phyloP scores from a whole-genome alignment of 2,797 vertebrate genomes.

The Bovichtus variegatus region DNA sequence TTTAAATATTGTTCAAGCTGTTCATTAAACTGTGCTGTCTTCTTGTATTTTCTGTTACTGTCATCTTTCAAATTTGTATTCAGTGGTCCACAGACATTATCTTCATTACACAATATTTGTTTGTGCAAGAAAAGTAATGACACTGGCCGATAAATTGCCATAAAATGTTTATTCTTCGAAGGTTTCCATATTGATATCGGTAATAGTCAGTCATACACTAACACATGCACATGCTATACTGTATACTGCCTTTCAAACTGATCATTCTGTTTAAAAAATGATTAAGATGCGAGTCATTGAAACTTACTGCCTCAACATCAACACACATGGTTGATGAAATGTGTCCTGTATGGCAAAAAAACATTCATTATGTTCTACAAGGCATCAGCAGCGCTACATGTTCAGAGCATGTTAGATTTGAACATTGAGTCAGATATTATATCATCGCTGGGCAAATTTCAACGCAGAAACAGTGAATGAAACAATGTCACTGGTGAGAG shows the following conservation, averaged over 20 bases:
- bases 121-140: not conserved
- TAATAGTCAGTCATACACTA: not conserved
- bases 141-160: not conserved
- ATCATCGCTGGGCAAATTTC: not conserved
- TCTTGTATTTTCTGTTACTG: not conserved
- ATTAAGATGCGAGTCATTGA: slow-evolving; percentile 28
- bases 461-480: not conserved
- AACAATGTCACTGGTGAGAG: not conserved
- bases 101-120: not conserved
- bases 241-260: slow-evolving; percentile 10
- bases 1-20: too few species aligned
- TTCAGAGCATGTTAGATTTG: not conserved
- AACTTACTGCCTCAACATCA: not conserved
- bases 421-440: not conserved
- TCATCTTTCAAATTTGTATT: not conserved
- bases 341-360: not conserved
- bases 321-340: not conserved
- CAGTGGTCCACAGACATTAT: not conserved
- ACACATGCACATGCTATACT: not conserved
- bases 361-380: not conserved
- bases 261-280: slow-evolving; percentile 25
- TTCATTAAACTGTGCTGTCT: not conserved
- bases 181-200: not conserved
- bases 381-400: not conserved
- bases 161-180: not conserved